A percentile compares a stretch with the other conserved stretches of the same genome.
phyloP scores from a whole-genome alignment of 2,113 vertebrate species.

The Phyllopteryx taeniolatus region DNA sequence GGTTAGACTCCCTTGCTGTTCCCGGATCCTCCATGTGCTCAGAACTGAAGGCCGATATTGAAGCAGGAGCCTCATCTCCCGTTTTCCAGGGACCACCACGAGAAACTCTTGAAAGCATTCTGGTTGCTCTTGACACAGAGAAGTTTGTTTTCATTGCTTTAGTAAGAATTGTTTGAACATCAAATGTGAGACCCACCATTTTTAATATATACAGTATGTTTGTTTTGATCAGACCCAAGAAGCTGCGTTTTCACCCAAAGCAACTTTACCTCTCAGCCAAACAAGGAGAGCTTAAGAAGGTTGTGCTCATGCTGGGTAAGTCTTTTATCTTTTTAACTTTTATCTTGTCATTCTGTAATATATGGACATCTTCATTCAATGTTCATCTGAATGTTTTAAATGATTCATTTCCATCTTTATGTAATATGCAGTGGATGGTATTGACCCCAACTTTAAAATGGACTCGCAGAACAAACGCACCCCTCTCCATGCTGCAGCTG shows the following conservation, averaged over 20 bases:
- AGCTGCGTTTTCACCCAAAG: conserved; percentile 95
- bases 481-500: conserved; percentile 88
- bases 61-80: conserved; percentile 17
- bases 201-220: not conserved
- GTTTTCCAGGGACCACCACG: conserved; percentile 75
- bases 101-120: conserved; percentile 92
- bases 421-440: conserved; percentile 85
- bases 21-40: conserved; percentile 71
- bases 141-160: conserved; percentile 77
- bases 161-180: not conserved
- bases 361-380: not conserved
- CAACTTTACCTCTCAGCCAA: conserved; percentile 95
- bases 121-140: conserved; percentile 90
- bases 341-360: not conserved
- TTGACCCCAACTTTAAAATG: conserved; percentile 98
- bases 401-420: not conserved
- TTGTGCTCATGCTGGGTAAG: conserved; percentile 91
- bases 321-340: not conserved
- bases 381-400: not conserved
- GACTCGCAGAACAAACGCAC: conserved; percentile 92
- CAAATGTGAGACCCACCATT: not conserved
- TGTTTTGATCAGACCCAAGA: conserved; percentile 84
- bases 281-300: conserved; percentile 95
- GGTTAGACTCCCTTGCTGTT: conserved; percentile 68
- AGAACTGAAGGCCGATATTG: conserved; percentile 41